Base-by-base conservation (phyloP, 2,888 invertebrate genomes). In the Tinea semifulvella region DNA sequence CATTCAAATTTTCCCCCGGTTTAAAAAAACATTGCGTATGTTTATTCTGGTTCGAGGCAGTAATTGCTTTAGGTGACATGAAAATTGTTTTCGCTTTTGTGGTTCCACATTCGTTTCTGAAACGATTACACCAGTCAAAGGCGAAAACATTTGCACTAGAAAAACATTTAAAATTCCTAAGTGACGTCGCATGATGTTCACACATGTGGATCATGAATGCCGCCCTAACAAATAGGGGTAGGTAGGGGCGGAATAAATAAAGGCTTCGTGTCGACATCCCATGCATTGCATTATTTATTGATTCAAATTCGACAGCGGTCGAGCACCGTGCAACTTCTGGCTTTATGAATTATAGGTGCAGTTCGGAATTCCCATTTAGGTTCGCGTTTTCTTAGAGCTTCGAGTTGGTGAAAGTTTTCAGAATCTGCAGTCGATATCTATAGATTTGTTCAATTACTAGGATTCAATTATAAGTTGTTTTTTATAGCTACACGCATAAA, bases 211-310 rank as follows among this genome's bases (percentile, higher is more conserved):
- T 31, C 2, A n/a, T 2, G n/a, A 13, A 31, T 2, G 31, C n/a
- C n/a, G n/a, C 31, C 31, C n/a, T 13, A 13, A 31, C 31, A 31
- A 31, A 31, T 31, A 31, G 7, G 31, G 31, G 31, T 31, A 31
- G 31, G 31, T 31, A 31, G 31, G 31, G 31, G 31, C 7, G n/a
- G n/a, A 31, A 31, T 31, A 31, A 31, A 31, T 31, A 31, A 31
- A 31, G 31, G 31, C 13, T 31, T 31, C 31, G 13, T 4, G 31
- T 14, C 13, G 31, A 31, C 31, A 31, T 13, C 13, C 31, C n/a
- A n/a, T n/a, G n/a, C n/a, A n/a, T n/a, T n/a, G 31, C 31, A 31
- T 31, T 31, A 31, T 31, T 31, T 31, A 36, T 36, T 36, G 36
- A 36, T 36, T 18, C 17, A 18, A 36, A 36, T 36, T 36, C 18